These are phyloP conservation scores for Tursiops truncatus DNA, from an alignment of 2,113 vertebrate species.

Conservation along the genomic window DNA sequence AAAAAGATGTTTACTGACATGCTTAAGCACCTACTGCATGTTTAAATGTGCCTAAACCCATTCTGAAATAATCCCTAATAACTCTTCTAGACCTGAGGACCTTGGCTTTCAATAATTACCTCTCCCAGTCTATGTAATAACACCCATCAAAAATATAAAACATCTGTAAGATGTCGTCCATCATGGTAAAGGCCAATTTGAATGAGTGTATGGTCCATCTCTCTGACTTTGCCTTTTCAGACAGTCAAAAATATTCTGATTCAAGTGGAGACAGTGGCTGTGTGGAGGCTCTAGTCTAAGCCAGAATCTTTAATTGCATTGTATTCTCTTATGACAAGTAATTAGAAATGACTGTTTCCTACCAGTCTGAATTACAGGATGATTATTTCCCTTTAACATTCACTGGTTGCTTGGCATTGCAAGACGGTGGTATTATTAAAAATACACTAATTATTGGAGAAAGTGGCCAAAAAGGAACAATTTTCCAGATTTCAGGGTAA, in stretches of 20 bases:
- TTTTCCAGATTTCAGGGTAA: conserved; percentile 20
- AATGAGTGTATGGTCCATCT: neutral
- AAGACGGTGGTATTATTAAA: conserved; percentile 35
- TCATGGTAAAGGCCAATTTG: neutral
- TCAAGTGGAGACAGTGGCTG: conserved; percentile 49
- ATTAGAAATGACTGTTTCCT: conserved; percentile 78
- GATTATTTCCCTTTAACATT: conserved; percentile 65
- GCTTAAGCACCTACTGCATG: neutral
- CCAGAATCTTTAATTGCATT: conserved; percentile 73
- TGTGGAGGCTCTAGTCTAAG: conserved; percentile 62
- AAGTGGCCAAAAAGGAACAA: neutral
- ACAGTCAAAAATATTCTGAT: conserved; percentile 55
- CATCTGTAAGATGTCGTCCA: neutral
- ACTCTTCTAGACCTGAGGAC: neutral
- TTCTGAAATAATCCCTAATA: conserved; percentile 21
- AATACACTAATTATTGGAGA: conserved; percentile 23
- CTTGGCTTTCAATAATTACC: neutral
- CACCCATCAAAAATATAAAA: neutral
- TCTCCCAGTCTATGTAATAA: neutral
- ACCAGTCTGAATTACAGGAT: conserved; percentile 73
- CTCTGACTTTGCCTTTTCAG: conserved; percentile 62
- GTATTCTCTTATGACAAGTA: conserved; percentile 66
- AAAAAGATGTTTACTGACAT: neutral
- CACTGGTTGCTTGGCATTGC: conserved; percentile 46
- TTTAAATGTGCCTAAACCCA: neutral